phyloP scores from a whole-genome alignment of 2,113 vertebrate genomes.

The Centropus bengalensis region DNA sequence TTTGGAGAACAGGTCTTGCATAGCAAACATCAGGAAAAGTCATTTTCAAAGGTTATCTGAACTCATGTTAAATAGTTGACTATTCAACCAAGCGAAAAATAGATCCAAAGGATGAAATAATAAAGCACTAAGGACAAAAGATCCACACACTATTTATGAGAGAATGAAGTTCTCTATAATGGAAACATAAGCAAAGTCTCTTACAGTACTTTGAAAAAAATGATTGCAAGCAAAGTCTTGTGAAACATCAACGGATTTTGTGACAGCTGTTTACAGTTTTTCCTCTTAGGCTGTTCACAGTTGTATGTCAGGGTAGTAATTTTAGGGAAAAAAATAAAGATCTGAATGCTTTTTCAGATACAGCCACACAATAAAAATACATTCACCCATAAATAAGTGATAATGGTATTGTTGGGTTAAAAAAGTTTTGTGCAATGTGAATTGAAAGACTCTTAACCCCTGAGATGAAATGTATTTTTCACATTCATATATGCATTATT shows the following conservation, averaged over 20 bases:
- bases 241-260: conserved; percentile 27
- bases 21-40: conserved; percentile 43
- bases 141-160: conserved; percentile 54
- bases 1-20: conserved; percentile 22
- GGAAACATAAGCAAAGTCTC: conserved; percentile 36
- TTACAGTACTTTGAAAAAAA: conserved; percentile 36
- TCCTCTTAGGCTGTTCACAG: conserved; percentile 35
- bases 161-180: conserved; percentile 47
- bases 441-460: background rate
- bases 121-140: conserved; percentile 47
- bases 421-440: background rate
- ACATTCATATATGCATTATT: conserved; percentile 31
- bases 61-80: conserved; percentile 52
- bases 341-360: background rate
- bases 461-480: conserved; percentile 19
- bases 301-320: conserved; percentile 20
- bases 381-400: background rate
- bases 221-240: conserved; percentile 32
- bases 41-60: conserved; percentile 57
- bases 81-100: conserved; percentile 61
- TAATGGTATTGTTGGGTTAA: background rate
- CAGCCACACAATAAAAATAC: conserved; percentile 3
- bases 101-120: conserved; percentile 60
- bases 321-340: background rate
- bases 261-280: conserved; percentile 51